Percentiles rank a stretch among this genome's conserved stretches.
Evolutionary conservation across 2,797 vertebrate genomes (phyloP).

Genomic region (Cichlasoma orientale): DNA sequence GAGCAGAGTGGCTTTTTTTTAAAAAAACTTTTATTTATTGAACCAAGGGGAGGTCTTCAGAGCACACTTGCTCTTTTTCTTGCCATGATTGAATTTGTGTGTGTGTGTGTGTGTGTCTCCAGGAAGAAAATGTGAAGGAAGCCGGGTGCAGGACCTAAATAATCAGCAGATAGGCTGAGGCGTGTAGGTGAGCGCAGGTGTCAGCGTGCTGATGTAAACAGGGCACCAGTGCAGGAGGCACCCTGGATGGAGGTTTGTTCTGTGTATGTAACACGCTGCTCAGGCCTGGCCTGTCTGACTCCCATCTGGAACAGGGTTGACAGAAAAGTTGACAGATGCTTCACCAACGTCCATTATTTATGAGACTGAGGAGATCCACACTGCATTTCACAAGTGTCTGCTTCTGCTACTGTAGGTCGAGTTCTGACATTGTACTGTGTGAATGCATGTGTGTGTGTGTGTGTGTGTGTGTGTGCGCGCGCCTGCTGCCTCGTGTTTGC

Average conservation of each 20-base stretch:
- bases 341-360: conserved; percentile 76
- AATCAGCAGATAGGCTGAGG: conserved; percentile 58
- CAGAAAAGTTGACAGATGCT: conserved; percentile 76
- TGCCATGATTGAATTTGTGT: conserved; percentile 32
- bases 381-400: conserved; percentile 57
- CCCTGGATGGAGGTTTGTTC: conserved; percentile 56
- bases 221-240: conserved; percentile 42
- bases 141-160: conserved; percentile 46
- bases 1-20: neutral
- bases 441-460: neutral
- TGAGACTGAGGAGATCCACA: conserved; percentile 67
- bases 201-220: conserved; percentile 70
- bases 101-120: conserved; percentile 10
- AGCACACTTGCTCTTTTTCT: conserved; percentile 14
- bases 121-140: neutral
- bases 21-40: conserved; percentile 45
- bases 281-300: conserved; percentile 65
- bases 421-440: conserved; percentile 52
- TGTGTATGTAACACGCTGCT: conserved; percentile 61
- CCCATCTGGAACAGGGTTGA: conserved; percentile 70
- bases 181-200: conserved; percentile 62
- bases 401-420: conserved; percentile 55
- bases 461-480: accelerated
- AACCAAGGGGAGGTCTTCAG: conserved; percentile 42
- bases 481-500: conserved; percentile 6